These are phyloP conservation scores for Capitulum mitella DNA, from an alignment of 2,888 invertebrate genomes.

Conservation along the genomic window DNA sequence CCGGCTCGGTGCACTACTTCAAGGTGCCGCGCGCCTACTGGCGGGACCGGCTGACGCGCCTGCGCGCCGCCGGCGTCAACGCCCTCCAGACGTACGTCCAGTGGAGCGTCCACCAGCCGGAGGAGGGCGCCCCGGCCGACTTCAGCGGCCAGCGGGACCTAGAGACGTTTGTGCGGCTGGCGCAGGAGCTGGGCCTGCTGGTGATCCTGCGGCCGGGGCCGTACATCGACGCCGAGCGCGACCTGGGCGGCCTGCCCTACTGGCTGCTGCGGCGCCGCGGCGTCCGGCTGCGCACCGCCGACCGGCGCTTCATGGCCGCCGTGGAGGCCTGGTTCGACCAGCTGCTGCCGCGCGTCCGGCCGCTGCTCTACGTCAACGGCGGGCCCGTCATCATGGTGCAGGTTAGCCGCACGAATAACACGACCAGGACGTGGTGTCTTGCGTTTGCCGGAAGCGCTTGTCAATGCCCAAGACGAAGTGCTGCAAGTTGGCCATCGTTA, in stretches of 20 bases:
- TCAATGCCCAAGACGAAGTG: slow-evolving; percentile 41
- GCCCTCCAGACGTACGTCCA: slow-evolving; percentile 48
- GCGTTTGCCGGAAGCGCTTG: slow-evolving; percentile 38
- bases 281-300: slow-evolving; percentile 54
- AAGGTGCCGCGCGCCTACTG: slow-evolving; percentile 49
- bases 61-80: slow-evolving; percentile 49
- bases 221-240: slow-evolving; percentile 53
- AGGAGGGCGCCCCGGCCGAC: slow-evolving; percentile 42
- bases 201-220: too few species aligned
- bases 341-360: slow-evolving; percentile 48
- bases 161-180: slow-evolving; percentile 44
- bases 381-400: slow-evolving; percentile 82
- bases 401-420: slow-evolving; percentile 41
- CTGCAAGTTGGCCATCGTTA: slow-evolving; percentile 36
- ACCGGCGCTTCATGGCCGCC: background rate
- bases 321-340: slow-evolving; percentile 37
- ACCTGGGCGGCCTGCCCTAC: slow-evolving; percentile 66
- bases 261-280: slow-evolving; percentile 62
- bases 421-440: slow-evolving; percentile 38
- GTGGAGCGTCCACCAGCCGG: slow-evolving; percentile 46
- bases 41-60: slow-evolving; percentile 49
- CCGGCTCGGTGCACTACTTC: slow-evolving; percentile 52
- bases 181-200: slow-evolving; percentile 49
- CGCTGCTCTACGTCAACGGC: slow-evolving; percentile 58
- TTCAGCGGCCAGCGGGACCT: slow-evolving; percentile 45